Evolutionary conservation across 2,888 invertebrate species (phyloP), one percentile per base, ranked within the genome.

Genomic region (Hesperia comma): DNA sequence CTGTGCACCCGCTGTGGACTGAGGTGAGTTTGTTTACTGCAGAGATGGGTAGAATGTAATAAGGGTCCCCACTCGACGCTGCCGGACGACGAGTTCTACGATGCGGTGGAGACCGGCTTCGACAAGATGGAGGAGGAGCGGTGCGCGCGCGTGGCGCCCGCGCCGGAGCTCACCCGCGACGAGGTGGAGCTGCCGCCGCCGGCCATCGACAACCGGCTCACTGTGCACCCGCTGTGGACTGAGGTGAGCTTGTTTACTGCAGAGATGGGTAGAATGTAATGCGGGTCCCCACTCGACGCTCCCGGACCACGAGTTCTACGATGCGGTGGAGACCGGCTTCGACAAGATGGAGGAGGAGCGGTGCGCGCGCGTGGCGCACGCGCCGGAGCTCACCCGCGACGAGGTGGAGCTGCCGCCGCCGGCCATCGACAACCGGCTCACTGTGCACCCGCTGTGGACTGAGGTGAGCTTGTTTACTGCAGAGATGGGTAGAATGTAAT

Each of bases 31-130:
- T 1, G 14, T 26, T 41, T 37, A 4, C n/a, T 26, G 7, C 15
- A 15, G n/a, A n/a, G n/a, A n/a, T n/a, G n/a, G n/a, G n/a, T n/a
- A n/a, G n/a, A n/a, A n/a, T n/a, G n/a, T n/a, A n/a, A n/a, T n/a
- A n/a, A 99, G 94, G 99, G 99, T 73, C 99, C 99, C 46, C 98
- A 99, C 90, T 98, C 98, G 84, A 97, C 97, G 69, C 94, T 99
- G 70, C 98, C 97, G 67, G 99, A 99, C 90, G 99, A 99, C 93
- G 99, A 99, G 93, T 99, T 99, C 93, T 99, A 98, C 92, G 99
- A 99, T 95, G 99, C 99, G 14, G 97, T 99, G 72, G 99, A 99
- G 93, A 98, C 98, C 54, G 98, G 98, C 63, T 94, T 99, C 85
- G 99, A 99, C 88, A 98, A 98, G 92, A 96, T 98, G 90, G 99